Evolutionary conservation across 37 sponge, comb jelly and placozoan species (phyloP).

Genomic region (Agelas oroides): DNA sequence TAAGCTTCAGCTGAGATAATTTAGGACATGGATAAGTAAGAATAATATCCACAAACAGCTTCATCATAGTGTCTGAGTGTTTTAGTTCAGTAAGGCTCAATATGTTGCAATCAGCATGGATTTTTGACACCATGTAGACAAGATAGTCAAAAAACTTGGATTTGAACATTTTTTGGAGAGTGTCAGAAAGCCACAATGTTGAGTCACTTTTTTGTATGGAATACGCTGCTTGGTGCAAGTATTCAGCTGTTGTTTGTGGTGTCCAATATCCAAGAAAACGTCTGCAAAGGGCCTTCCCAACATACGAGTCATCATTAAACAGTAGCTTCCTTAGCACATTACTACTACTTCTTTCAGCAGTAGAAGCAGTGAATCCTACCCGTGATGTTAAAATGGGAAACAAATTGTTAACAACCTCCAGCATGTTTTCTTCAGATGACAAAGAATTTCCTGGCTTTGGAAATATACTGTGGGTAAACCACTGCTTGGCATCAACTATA

Average conservation of each 20-base stretch:
- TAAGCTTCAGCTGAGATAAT: slow-evolving; percentile 56
- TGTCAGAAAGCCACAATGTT: slow-evolving; percentile 43
- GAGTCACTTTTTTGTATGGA: slow-evolving; percentile 28
- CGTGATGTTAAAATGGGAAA: slow-evolving; percentile 13
- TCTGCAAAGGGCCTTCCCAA: slow-evolving; percentile 23
- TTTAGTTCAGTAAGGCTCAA: slow-evolving; percentile 33
- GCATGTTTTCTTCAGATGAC: not conserved
- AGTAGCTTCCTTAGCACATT: slow-evolving; percentile 40
- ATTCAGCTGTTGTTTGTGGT: slow-evolving; percentile 33
- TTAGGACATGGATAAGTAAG: slow-evolving; percentile 48
- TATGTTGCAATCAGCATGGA: slow-evolving; percentile 67
- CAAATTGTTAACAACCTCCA: not conserved
- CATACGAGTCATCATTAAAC: not conserved
- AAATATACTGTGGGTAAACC: slow-evolving; percentile 4
- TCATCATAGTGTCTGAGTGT: slow-evolving; percentile 5
- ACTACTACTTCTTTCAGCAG: not conserved
- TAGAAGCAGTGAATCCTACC: not conserved
- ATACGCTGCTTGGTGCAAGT: slow-evolving; percentile 43
- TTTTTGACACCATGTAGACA: slow-evolving; percentile 68
- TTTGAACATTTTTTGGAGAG: slow-evolving; percentile 41
- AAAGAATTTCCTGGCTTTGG: too few relatives aligned
- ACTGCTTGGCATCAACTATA: slow-evolving; percentile 2
- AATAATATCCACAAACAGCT: slow-evolving; percentile 70
- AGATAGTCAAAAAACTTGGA: slow-evolving; percentile 52
- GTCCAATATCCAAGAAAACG: slow-evolving; percentile 40